Percentiles rank a stretch among this genome's conserved stretches.
Evolutionary conservation across 92 coral and sea anemone genomes (phyloP).

Genomic region (Palythoa grandis): DNA sequence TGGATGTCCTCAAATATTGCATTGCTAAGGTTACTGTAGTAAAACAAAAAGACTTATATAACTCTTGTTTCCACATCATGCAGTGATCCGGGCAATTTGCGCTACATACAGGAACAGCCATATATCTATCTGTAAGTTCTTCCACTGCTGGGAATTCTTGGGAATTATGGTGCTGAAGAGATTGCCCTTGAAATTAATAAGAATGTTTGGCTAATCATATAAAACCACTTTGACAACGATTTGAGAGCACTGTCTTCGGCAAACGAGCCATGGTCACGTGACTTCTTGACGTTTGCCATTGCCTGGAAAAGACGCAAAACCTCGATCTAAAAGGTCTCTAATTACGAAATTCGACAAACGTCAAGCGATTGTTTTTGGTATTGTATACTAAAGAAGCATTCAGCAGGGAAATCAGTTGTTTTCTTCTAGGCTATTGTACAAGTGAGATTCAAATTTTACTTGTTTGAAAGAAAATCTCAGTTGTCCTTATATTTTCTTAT

Average conservation of each 20-base stretch:
- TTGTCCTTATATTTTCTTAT: neutral
- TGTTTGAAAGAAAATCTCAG: too few relatives aligned
- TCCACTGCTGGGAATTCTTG: neutral
- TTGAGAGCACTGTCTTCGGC: too few relatives aligned
- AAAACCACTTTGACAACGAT: too few relatives aligned
- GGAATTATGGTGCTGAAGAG: slow-evolving; percentile 6
- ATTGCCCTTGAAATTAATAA: neutral
- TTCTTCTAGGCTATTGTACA: too few relatives aligned
- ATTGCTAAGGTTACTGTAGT: slow-evolving; percentile 27
- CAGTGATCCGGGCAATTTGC: slow-evolving; percentile 35
- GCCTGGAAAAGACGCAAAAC: too few relatives aligned
- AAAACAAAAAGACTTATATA: neutral
- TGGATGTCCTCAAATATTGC: neutral
- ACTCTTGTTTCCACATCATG: slow-evolving; percentile 24
- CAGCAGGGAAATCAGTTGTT: too few relatives aligned
- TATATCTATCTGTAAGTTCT: slow-evolving; percentile 45
- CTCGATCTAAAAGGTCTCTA: too few relatives aligned
- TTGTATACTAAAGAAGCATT: too few relatives aligned
- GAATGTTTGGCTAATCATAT: neutral
- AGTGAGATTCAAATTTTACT: too few relatives aligned
- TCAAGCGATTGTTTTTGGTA: neutral
- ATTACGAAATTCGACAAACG: neutral
- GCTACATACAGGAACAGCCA: slow-evolving; percentile 49
- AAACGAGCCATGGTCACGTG: too few relatives aligned
- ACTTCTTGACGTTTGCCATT: too few relatives aligned